Evolutionary conservation across 2,113 vertebrate genomes (phyloP).

Genomic region (Otocyon megalotis): DNA sequence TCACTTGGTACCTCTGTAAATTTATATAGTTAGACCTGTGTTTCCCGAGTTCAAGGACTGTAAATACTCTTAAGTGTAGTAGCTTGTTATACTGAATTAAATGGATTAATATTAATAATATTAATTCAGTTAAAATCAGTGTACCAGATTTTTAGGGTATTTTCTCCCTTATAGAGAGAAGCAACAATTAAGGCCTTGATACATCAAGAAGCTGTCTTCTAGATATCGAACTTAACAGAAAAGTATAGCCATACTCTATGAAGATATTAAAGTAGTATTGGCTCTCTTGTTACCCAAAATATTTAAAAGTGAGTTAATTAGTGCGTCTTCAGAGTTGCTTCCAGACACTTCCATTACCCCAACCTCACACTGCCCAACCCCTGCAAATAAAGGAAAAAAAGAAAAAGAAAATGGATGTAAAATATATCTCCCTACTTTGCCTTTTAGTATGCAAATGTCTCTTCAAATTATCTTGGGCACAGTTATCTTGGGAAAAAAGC

Average conservation of each 20-base stretch:
- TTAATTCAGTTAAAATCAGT: neutral
- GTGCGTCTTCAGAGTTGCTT: neutral
- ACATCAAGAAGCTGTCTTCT: neutral
- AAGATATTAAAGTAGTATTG: neutral
- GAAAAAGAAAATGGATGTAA: neutral
- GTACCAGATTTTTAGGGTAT: neutral
- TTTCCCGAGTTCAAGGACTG: neutral
- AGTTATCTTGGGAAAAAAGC: neutral
- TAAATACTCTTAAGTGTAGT: constrained; percentile 31
- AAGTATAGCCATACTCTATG: neutral
- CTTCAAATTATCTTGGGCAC: neutral
- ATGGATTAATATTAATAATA: neutral
- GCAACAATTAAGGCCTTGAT: neutral
- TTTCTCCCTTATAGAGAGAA: neutral
- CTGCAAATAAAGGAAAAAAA: neutral
- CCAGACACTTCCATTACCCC: neutral
- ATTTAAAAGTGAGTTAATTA: constrained; percentile 18
- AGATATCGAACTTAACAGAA: neutral
- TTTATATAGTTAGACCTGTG: neutral
- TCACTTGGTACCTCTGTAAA: neutral
- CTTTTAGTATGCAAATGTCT: constrained; percentile 19
- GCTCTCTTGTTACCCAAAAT: neutral
- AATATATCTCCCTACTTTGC: neutral
- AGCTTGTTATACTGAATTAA: neutral
- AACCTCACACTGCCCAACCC: neutral